These are phyloP conservation scores for Magallana gigas DNA, from an alignment of 1,140 invertebrate species.

Conservation along the genomic window DNA sequence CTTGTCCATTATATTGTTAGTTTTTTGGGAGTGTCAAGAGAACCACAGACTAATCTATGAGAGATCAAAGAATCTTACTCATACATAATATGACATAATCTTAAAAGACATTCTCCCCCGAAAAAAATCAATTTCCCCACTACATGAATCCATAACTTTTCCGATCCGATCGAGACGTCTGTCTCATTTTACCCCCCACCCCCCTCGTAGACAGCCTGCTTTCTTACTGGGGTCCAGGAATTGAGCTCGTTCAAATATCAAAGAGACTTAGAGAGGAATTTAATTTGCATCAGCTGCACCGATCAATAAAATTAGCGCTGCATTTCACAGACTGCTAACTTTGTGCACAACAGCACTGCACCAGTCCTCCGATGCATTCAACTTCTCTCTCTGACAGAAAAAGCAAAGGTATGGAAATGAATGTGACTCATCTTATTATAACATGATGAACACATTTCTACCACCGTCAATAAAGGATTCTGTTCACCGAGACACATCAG, in stretches of 20 bases:
- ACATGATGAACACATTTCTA: slow-evolving; percentile 23
- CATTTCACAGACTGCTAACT: slow-evolving; percentile 1
- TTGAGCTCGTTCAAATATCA: neutral
- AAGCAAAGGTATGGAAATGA: slow-evolving; percentile 3
- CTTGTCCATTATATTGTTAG: too few species aligned
- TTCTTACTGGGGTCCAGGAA: too few species aligned
- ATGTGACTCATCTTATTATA: slow-evolving; percentile 22
- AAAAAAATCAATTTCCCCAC: too few species aligned
- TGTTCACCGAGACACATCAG: neutral
- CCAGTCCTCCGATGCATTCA: neutral
- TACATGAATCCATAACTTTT: too few species aligned
- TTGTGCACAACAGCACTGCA: neutral
- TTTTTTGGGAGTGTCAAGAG: too few species aligned
- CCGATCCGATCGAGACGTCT: too few species aligned
- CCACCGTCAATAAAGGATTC: neutral
- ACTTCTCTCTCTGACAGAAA: neutral
- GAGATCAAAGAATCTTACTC: too few species aligned
- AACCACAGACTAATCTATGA: too few species aligned
- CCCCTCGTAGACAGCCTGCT: too few species aligned
- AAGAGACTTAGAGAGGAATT: neutral
- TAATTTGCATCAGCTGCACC: slow-evolving; percentile 22
- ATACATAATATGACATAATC: too few species aligned
- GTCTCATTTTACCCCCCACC: too few species aligned
- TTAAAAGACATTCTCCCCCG: too few species aligned
- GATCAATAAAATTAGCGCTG: slow-evolving; percentile 11